Evolutionary conservation across 2,113 vertebrate species (phyloP).

Genomic region (Tachysurus vachellii): DNA sequence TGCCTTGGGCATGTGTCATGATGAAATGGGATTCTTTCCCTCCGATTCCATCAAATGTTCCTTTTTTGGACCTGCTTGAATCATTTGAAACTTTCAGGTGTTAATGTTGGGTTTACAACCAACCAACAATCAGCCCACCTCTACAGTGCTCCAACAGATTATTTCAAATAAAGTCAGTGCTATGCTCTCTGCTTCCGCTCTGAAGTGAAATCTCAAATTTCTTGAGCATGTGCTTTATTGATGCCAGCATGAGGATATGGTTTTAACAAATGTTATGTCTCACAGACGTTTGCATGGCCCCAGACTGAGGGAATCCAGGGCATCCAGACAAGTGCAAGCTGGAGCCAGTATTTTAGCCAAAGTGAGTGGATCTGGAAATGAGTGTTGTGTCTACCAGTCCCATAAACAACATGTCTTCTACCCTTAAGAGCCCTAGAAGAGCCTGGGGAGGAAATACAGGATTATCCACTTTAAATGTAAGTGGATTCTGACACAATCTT

Average conservation of each 20-base stretch:
- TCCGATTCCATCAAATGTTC: background rate
- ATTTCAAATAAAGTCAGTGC: background rate
- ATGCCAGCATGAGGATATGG: slow-evolving; percentile 19
- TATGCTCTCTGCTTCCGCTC: slow-evolving; percentile 14
- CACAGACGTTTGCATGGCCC: background rate
- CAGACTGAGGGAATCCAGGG: background rate
- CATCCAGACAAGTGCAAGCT: slow-evolving; percentile 8
- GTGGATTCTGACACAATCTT: slow-evolving; percentile 7
- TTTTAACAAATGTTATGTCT: slow-evolving; percentile 38
- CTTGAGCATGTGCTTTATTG: slow-evolving; percentile 11
- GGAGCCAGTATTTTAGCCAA: slow-evolving; percentile 24
- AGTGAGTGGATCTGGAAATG: slow-evolving; percentile 30
- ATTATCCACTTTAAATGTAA: slow-evolving; percentile 28
- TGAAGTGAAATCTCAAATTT: slow-evolving; percentile 21
- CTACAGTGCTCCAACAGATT: background rate
- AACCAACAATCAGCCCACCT: background rate
- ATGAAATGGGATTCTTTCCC: slow-evolving; percentile 23
- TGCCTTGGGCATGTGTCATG: slow-evolving; percentile 31
- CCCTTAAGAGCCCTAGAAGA: slow-evolving; percentile 23
- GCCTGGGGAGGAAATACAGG: slow-evolving; percentile 28
- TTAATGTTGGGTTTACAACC: background rate
- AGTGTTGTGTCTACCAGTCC: slow-evolving; percentile 38
- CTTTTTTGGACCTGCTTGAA: background rate
- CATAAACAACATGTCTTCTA: slow-evolving; percentile 2
- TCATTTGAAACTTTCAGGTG: background rate